phyloP scores from a whole-genome alignment of 2,113 vertebrate genomes.

The Aplodontia rufa region DNA sequence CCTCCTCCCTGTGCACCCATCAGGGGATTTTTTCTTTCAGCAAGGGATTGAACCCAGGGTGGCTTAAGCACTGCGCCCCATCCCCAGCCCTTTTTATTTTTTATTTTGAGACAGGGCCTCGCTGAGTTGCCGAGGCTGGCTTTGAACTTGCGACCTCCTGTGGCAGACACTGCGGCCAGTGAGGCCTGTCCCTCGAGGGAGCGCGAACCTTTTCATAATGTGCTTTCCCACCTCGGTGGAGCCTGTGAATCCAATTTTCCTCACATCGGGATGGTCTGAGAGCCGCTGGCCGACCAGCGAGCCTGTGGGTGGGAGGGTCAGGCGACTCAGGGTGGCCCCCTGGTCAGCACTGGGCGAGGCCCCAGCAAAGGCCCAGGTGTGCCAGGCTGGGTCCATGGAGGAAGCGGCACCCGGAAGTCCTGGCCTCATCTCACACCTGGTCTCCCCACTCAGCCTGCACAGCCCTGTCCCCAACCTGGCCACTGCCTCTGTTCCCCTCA shows the following conservation, averaged over 20 bases:
- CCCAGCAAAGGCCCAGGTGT: not conserved
- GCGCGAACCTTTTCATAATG: constrained; percentile 92
- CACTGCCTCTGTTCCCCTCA: not conserved
- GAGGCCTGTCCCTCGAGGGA: rapidly evolving
- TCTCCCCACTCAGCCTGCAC: not conserved
- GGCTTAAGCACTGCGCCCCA: too few species aligned
- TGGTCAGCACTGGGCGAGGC: too few species aligned
- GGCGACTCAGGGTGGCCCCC: not conserved
- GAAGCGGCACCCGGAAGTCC: not conserved
- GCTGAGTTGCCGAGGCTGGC: too few species aligned
- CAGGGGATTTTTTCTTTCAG: too few species aligned
- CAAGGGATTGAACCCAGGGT: too few species aligned
- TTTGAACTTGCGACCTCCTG: too few species aligned
- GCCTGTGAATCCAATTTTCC: constrained; percentile 93
- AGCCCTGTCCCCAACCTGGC: too few species aligned
- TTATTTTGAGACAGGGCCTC: too few species aligned
- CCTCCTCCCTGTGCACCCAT: too few species aligned
- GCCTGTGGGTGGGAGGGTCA: constrained; percentile 72
- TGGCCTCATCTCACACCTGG: too few species aligned
- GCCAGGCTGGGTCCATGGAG: not conserved
- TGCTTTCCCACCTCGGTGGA: constrained; percentile 93
- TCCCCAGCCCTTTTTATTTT: too few species aligned
- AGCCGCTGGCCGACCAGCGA: constrained; percentile 89
- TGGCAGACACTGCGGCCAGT: rapidly evolving
- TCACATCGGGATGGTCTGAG: constrained; percentile 91